Conservation (phyloP, 2,888 invertebrate genomes). For the Helobdella robusta region DNA sequence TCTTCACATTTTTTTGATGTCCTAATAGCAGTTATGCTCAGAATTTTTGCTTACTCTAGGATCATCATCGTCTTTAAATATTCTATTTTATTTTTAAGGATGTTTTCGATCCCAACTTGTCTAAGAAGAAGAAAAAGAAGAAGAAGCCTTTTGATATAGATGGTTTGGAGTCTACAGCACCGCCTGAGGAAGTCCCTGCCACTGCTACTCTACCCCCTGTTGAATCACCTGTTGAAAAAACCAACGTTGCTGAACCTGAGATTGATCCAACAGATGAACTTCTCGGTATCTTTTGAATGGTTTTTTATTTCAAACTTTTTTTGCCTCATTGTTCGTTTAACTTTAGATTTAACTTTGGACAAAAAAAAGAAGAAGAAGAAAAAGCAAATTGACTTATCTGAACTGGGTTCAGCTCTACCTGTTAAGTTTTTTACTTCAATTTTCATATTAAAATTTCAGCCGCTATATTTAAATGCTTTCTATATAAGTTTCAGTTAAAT, state of each 20-base stretch:
- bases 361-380: conserved; percentile 78
- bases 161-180: conserved; percentile 54
- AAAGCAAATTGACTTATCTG: conserved; percentile 75
- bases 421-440: conserved; percentile 11
- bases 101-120: conserved; percentile 76
- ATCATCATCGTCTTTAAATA: too few relatives aligned
- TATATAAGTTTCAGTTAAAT: background rate
- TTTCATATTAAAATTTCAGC: background rate
- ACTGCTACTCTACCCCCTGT: conserved; percentile 30
- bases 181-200: conserved; percentile 25
- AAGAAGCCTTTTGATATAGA: conserved; percentile 86
- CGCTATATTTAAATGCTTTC: background rate
- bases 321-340: conserved; percentile 21
- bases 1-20: too few relatives aligned
- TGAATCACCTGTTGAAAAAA: background rate
- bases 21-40: too few relatives aligned
- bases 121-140: conserved; percentile 90
- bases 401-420: conserved; percentile 70
- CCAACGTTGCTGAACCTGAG: conserved; percentile 1
- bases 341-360: conserved; percentile 55
- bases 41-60: too few relatives aligned
- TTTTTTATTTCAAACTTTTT: background rate
- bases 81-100: too few relatives aligned
- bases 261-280: too few relatives aligned
- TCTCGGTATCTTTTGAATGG: too few relatives aligned